phyloP scores from a whole-genome alignment of 2,113 vertebrate species.

The Terrapene triunguis region DNA sequence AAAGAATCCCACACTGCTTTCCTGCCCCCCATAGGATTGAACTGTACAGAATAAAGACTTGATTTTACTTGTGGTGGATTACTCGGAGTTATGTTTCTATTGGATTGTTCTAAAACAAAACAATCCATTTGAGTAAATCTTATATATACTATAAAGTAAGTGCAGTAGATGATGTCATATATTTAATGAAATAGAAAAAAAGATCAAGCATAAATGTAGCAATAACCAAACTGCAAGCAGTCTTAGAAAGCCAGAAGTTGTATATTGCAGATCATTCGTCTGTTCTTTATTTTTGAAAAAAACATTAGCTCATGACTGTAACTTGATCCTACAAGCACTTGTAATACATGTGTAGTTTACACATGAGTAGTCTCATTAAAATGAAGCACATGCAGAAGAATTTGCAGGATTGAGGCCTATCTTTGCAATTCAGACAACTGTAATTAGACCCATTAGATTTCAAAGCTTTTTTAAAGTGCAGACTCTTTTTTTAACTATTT shows the following conservation, averaged over 20 bases:
- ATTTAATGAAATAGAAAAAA: neutral
- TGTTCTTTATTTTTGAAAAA: neutral
- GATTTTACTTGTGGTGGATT: conserved; percentile 7
- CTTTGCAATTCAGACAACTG: neutral
- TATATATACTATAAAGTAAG: neutral
- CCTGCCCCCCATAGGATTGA: neutral
- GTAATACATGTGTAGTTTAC: too few species aligned
- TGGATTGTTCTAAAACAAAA: neutral
- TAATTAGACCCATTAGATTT: neutral
- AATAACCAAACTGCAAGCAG: neutral
- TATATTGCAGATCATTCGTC: neutral
- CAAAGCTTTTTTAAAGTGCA: neutral
- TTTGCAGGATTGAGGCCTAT: neutral
- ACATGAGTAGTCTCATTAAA: neutral
- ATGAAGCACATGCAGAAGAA: neutral
- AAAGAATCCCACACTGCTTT: conserved; percentile 13
- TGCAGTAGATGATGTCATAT: neutral
- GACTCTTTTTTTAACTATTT: neutral
- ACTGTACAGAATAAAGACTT: neutral
- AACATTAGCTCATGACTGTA: neutral
- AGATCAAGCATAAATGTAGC: neutral
- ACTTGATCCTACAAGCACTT: neutral
- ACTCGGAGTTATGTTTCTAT: conserved; percentile 1
- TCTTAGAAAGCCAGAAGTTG: neutral
- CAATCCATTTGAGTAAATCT: neutral